phyloP scores from a whole-genome alignment of 2,113 vertebrate genomes.

The Pontoporia blainvillei region DNA sequence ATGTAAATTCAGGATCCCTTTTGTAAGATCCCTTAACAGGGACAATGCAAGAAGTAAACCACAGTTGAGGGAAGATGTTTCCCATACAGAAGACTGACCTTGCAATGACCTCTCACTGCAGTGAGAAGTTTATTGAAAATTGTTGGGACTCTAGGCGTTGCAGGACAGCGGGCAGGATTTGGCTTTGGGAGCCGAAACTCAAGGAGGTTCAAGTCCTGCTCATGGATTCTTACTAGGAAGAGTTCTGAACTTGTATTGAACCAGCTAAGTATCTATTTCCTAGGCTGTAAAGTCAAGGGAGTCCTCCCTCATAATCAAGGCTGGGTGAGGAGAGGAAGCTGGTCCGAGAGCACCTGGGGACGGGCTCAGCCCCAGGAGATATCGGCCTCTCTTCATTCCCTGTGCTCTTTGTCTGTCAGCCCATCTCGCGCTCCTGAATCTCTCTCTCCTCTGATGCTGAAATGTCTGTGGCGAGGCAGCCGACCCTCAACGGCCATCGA shows the following conservation, averaged over 20 bases:
- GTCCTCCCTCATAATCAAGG: background rate
- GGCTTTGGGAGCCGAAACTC: fast-evolving
- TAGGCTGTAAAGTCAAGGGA: background rate
- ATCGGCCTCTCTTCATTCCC: fast-evolving
- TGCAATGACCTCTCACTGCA: fast-evolving
- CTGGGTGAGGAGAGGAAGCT: background rate
- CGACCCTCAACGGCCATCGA: fast-evolving
- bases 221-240: fast-evolving
- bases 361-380: fast-evolving
- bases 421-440: fast-evolving
- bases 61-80: background rate
- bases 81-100: fast-evolving
- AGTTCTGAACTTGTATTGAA: background rate
- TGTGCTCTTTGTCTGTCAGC: background rate
- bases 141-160: fast-evolving
- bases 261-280: no score
- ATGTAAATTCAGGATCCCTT: background rate
- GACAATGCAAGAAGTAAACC: background rate
- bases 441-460: background rate
- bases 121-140: fast-evolving
- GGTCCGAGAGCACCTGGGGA: fast-evolving
- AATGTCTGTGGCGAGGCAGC: fast-evolving
- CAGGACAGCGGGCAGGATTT: fast-evolving
- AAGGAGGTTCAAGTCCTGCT: background rate
- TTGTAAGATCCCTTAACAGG: background rate